These are phyloP conservation scores for Gymnobelideus leadbeateri DNA, from an alignment of 2,113 vertebrate genomes.

Conservation along the genomic window DNA sequence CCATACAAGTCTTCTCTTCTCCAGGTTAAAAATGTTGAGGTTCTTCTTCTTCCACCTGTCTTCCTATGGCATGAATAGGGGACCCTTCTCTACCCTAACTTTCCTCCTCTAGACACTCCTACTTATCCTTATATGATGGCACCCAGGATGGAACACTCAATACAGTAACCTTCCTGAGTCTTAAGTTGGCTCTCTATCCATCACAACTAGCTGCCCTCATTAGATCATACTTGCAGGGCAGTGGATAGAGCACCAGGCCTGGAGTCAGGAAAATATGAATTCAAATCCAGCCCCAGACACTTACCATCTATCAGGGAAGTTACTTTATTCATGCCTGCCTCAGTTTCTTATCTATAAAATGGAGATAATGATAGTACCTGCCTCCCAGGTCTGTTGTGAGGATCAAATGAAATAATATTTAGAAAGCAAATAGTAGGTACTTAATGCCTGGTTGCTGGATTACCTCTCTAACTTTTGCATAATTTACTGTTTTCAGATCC, in stretches of 20 bases:
- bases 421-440: too few relatives aligned
- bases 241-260: neutral
- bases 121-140: neutral
- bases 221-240: neutral
- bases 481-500: neutral
- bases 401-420: neutral
- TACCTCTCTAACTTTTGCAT: neutral
- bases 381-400: neutral
- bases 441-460: neutral
- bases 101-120: neutral
- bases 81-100: neutral
- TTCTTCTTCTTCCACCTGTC: neutral
- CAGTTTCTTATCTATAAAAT: neutral
- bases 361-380: neutral
- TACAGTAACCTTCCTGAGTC: neutral
- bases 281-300: neutral
- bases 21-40: neutral
- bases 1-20: neutral
- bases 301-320: neutral
- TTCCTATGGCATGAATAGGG: neutral
- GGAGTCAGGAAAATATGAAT: neutral
- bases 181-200: neutral
- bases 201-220: neutral
- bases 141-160: neutral
- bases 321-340: neutral